A percentile compares a stretch with the other conserved stretches of the same genome.
phyloP scores from a whole-genome alignment of 2,113 vertebrate species.

The Rhadina sibilatrix region DNA sequence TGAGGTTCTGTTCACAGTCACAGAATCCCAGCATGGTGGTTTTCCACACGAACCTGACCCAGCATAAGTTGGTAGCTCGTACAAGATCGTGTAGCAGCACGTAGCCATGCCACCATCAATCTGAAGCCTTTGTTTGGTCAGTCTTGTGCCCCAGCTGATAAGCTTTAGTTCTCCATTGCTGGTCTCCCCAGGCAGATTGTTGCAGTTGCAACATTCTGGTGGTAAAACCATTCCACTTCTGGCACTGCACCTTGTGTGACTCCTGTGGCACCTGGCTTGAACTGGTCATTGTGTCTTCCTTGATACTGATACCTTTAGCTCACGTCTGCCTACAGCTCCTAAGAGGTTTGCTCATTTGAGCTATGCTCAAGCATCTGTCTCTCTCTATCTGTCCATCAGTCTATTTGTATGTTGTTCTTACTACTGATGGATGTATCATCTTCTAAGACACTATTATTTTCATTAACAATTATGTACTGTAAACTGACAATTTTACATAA shows the following conservation, averaged over 20 bases:
- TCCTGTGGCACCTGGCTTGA: background rate
- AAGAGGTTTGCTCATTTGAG: background rate
- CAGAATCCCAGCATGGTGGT: background rate
- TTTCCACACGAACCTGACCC: background rate
- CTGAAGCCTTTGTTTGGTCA: background rate
- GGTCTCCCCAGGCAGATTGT: background rate
- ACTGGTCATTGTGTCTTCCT: background rate
- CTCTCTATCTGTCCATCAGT: background rate
- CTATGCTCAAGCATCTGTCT: background rate
- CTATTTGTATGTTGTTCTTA: background rate
- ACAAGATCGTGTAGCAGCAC: background rate
- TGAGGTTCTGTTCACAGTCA: background rate
- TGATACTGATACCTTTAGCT: background rate
- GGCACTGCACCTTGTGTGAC: background rate
- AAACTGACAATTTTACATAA: background rate
- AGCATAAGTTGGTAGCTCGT: rapidly evolving
- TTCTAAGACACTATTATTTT: background rate
- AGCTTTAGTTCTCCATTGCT: background rate
- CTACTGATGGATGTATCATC: background rate
- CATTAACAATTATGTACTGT: background rate
- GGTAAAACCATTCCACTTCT: background rate
- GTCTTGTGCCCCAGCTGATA: background rate
- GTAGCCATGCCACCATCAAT: background rate
- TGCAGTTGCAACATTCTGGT: background rate
- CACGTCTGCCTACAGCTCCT: background rate